phyloP scores from a whole-genome alignment of 1,140 invertebrate species.

The Atta texana region DNA sequence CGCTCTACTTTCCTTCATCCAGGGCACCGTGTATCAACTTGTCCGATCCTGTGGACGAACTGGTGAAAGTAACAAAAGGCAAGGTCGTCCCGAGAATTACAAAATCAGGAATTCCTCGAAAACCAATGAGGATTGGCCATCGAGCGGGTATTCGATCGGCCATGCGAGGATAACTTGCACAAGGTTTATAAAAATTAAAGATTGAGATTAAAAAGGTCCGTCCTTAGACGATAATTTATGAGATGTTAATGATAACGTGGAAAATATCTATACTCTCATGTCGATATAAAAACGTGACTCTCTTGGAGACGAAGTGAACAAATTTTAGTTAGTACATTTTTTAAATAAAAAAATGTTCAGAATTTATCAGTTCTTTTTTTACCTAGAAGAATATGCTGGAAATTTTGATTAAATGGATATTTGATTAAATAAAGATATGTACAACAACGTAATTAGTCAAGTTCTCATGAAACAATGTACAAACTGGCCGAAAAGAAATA shows the following conservation, averaged over 20 bases:
- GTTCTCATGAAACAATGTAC: background rate
- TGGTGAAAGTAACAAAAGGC: conserved; percentile 83
- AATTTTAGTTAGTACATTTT: background rate
- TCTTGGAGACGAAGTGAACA: background rate
- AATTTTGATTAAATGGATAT: background rate
- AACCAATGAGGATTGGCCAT: conserved; percentile 41
- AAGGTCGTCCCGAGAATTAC: conserved; percentile 79
- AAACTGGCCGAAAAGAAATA: background rate
- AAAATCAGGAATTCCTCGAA: conserved; percentile 80
- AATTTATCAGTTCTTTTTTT: background rate
- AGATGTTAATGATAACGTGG: background rate
- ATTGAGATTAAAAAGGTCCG: background rate
- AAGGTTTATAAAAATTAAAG: conserved; percentile 52
- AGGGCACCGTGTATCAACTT: conserved; percentile 23
- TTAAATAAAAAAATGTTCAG: background rate
- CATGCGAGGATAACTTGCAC: conserved; percentile 50
- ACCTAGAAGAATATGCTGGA: background rate
- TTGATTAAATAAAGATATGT: background rate
- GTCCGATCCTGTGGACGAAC: conserved; percentile 71
- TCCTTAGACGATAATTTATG: background rate
- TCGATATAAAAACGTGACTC: background rate
- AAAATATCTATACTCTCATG: background rate
- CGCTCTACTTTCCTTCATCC: conserved; percentile 38
- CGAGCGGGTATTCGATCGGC: conserved; percentile 18
- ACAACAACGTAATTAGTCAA: background rate